These are phyloP conservation scores for Xenops minutus DNA, from an alignment of 2,797 vertebrate species.

Conservation along the genomic window DNA sequence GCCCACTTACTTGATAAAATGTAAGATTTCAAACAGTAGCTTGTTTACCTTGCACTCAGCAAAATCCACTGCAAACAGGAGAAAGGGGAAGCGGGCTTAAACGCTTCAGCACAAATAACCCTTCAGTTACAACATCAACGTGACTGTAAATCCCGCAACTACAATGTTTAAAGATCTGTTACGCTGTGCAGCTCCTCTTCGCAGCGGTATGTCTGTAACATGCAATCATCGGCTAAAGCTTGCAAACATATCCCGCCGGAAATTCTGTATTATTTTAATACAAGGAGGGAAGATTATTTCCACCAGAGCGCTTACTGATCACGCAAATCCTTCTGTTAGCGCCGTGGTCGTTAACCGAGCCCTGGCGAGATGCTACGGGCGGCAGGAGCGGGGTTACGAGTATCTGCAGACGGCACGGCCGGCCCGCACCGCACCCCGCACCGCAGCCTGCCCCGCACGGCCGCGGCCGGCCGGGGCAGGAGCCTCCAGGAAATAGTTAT, in stretches of 20 bases:
- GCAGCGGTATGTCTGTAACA: accelerated
- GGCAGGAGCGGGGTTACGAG: accelerated
- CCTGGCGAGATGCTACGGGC: accelerated
- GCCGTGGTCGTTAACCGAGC: neutral
- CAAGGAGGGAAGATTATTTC: neutral
- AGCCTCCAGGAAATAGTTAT: neutral
- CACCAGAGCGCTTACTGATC: neutral
- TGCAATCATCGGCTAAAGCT: neutral
- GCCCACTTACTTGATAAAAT: neutral
- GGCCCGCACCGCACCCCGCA: neutral
- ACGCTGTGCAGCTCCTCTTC: neutral
- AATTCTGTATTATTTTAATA: neutral
- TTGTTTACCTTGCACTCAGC: neutral
- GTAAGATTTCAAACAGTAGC: neutral
- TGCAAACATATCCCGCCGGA: neutral
- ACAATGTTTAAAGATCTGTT: neutral
- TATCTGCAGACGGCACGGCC: neutral
- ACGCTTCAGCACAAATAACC: neutral
- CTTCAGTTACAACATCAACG: neutral
- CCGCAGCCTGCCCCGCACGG: neutral
- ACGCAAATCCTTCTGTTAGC: neutral
- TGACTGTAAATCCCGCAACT: neutral
- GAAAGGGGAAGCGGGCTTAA: neutral
- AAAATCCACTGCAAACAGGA: neutral
- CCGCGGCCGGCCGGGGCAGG: neutral